Evolutionary conservation across 2,113 vertebrate genomes (phyloP), one percentile per base, ranked within the genome.

Genomic region (Mola mola): DNA sequence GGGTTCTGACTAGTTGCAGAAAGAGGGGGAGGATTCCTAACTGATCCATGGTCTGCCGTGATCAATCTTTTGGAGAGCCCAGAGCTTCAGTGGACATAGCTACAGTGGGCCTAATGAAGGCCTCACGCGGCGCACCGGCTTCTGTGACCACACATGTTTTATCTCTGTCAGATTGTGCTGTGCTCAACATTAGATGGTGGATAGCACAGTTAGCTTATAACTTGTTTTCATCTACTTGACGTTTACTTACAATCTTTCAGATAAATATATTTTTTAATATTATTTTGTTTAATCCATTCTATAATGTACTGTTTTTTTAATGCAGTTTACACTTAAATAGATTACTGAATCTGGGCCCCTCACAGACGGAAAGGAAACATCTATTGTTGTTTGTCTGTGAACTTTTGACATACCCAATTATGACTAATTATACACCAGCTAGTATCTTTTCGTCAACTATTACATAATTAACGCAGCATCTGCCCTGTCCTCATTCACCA

Each of bases 11-110:
- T 24, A 25, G 46, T 16, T 8, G 77, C 52, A 53, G 48, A 70
- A 47, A 65, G 81, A 57, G 72, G 70, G 85, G 74, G 74, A 78
- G 84, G 84, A 75, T 79, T 79, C 46, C 76, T 85, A 64, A 81
- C 66, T 81, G 80, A 83, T 85, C 81, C 68, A 47, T 58, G 75
- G 58, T 78, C 72, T 44, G 65, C 76, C 64, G 68, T 78, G 42
- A 86, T 90, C 79, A 86, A 90, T 88, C 86, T 86, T 86, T 0
- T 21, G 47, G 34, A 44, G 60, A 78, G 86, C 79, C 78, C 75
- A 57, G 73, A 48, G 79, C 72, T 79, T 88, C 78, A 58, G 41
- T 68, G 73, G 85, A 75, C 66, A 78, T 43, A 15, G 60, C 78
- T 72, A 53, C 79, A 84, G 34, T 4, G 43, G 44, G 41, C 55